Conservation (phyloP, 2,888 invertebrate genomes). For the Metacarcinus magister region DNA sequence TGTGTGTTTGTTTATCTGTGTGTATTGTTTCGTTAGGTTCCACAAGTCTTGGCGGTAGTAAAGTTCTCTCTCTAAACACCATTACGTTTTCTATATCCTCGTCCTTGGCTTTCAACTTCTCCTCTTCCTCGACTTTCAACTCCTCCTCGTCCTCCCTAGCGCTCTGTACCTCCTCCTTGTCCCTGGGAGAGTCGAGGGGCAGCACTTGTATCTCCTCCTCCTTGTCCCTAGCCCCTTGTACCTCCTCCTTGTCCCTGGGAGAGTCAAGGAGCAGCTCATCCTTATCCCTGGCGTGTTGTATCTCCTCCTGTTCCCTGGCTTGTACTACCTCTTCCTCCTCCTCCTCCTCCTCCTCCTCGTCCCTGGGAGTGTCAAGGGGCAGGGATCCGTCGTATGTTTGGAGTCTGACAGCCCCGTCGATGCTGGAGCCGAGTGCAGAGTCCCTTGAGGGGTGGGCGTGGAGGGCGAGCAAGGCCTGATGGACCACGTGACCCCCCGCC, state of each 20-base stretch:
- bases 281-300: no score
- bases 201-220: no score
- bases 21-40: not conserved
- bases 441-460: conserved; percentile 57
- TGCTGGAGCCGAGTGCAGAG: conserved; percentile 68
- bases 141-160: not conserved
- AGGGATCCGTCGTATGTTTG: not conserved
- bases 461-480: not conserved
- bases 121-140: not conserved
- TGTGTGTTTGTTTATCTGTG: not conserved
- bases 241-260: no score
- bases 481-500: not conserved
- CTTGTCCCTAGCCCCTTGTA: no score
- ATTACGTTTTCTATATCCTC: not conserved
- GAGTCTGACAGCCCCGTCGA: conserved; percentile 34
- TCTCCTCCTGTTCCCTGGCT: not conserved
- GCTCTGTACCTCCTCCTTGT: not conserved
- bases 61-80: no score
- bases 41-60: not conserved
- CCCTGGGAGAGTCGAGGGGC: no score
- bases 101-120: not conserved
- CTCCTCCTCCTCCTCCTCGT: not conserved
- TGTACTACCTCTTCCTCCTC: not conserved
- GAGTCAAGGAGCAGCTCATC: no score
- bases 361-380: not conserved